Conservation (phyloP, 1,140 invertebrate genomes). For the Habropoda laboriosa region DNA sequence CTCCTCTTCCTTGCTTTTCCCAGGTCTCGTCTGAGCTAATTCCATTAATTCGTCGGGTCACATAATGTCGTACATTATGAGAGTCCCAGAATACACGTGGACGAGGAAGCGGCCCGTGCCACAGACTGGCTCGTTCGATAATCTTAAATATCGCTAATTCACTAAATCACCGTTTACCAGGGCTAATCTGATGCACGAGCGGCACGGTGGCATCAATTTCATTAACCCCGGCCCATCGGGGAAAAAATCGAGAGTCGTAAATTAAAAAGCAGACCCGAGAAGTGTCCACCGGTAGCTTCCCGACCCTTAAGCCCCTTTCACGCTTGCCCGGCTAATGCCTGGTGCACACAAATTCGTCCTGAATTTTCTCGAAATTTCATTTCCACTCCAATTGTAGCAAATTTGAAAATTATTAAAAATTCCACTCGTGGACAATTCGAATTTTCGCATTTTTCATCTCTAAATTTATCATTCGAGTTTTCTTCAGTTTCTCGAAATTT, state of each 20-base stretch:
- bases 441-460: too few species aligned
- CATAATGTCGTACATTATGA: not conserved
- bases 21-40: not conserved
- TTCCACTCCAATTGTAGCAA: too few species aligned
- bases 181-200: constrained; percentile 39
- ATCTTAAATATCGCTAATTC: constrained; percentile 51
- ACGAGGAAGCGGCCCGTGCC: constrained; percentile 26
- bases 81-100: not conserved
- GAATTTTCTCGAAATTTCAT: too few species aligned
- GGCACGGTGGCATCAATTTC: constrained; percentile 42
- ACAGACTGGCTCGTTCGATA: not conserved
- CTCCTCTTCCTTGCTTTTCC: too few species aligned
- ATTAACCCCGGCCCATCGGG: constrained; percentile 31
- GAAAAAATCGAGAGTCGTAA: constrained; percentile 51
- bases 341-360: not conserved
- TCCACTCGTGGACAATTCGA: too few species aligned
- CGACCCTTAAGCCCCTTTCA: constrained; percentile 19
- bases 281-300: constrained; percentile 38
- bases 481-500: too few species aligned
- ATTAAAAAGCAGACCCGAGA: constrained; percentile 41
- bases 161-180: constrained; percentile 37
- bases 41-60: constrained; percentile 27
- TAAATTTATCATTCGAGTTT: too few species aligned
- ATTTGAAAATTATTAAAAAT: too few species aligned
- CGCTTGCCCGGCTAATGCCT: not conserved